phyloP scores from a whole-genome alignment of 2,888 invertebrate species.

The Spodoptera littoralis region DNA sequence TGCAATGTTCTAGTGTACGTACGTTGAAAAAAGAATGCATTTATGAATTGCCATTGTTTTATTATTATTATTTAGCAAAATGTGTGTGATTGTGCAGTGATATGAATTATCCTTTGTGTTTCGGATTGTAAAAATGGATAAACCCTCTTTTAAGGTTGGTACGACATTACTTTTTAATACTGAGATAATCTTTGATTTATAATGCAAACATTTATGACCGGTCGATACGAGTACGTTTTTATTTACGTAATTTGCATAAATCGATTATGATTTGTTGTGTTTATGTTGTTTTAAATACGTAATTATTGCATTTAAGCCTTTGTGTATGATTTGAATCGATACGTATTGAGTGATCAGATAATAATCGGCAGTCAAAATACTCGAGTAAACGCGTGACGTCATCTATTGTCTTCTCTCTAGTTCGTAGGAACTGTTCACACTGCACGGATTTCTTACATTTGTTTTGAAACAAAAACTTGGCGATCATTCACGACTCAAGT shows the following conservation, averaged over 20 bases:
- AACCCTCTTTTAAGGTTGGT: slow-evolving; percentile 85
- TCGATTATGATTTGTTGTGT: slow-evolving; percentile 3
- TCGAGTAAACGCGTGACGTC: slow-evolving; percentile 70
- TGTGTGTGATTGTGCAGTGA: slow-evolving; percentile 67
- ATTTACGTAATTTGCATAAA: slow-evolving; percentile 27
- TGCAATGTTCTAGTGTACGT: slow-evolving; percentile 72
- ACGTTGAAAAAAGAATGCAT: slow-evolving; percentile 75
- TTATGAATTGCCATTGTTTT: slow-evolving; percentile 65
- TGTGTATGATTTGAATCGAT: slow-evolving; percentile 12
- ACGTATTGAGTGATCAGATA: slow-evolving; percentile 27
- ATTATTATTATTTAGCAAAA: slow-evolving; percentile 56
- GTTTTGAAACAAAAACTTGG: slow-evolving; percentile 29
- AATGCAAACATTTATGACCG: slow-evolving; percentile 8
- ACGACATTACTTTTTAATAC: slow-evolving; percentile 47
- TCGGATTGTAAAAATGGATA: slow-evolving; percentile 82
- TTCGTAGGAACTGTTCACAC: slow-evolving; percentile 47
- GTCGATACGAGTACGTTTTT: slow-evolving; percentile 20
- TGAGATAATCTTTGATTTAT: slow-evolving; percentile 7
- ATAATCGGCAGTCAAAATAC: slow-evolving; percentile 48
- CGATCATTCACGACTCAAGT: no score
- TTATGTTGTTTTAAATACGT: no score
- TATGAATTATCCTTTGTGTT: slow-evolving; percentile 68
- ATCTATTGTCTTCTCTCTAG: slow-evolving; percentile 76
- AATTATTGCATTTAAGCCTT: no score
- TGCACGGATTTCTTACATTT: slow-evolving; percentile 36